Conservation (phyloP, 2,888 invertebrate genomes). For the Macrophya annulata region DNA sequence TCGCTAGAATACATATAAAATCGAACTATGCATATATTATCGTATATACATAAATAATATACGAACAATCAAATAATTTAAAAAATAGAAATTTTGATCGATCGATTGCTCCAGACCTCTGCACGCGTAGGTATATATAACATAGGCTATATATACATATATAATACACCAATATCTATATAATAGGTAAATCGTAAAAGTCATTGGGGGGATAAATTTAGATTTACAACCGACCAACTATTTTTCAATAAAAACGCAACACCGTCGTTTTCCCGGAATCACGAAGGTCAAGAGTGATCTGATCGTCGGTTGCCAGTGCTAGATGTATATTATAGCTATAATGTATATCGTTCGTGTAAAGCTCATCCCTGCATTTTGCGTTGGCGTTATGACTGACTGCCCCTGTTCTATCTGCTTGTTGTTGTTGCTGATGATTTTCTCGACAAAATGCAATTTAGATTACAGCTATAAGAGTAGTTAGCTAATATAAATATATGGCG, state of each 20-base stretch:
- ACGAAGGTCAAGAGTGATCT: slow-evolving; percentile 33
- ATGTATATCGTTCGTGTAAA: neutral
- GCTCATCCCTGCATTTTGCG: slow-evolving; percentile 14
- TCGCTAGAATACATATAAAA: neutral
- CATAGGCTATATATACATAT: too few relatives aligned
- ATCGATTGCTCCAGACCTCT: neutral
- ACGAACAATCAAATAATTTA: neutral
- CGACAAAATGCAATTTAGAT: neutral
- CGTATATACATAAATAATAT: neutral
- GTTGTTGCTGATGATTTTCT: neutral
- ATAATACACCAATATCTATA: neutral
- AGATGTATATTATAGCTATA: too few relatives aligned
- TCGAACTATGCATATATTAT: too few relatives aligned
- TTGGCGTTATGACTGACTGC: neutral
- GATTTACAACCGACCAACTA: neutral
- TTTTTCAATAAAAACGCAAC: neutral
- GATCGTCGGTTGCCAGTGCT: neutral
- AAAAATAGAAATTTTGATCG: neutral
- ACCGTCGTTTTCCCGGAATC: neutral
- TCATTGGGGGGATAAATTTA: slow-evolving; percentile 2
- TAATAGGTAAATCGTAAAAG: neutral
- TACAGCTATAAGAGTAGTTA: too few relatives aligned
- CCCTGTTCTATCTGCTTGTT: neutral
- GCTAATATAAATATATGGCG: neutral
- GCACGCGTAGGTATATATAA: neutral